Evolutionary conservation across 2,888 invertebrate species (phyloP).

Genomic region (Aspidapion aeneum): DNA sequence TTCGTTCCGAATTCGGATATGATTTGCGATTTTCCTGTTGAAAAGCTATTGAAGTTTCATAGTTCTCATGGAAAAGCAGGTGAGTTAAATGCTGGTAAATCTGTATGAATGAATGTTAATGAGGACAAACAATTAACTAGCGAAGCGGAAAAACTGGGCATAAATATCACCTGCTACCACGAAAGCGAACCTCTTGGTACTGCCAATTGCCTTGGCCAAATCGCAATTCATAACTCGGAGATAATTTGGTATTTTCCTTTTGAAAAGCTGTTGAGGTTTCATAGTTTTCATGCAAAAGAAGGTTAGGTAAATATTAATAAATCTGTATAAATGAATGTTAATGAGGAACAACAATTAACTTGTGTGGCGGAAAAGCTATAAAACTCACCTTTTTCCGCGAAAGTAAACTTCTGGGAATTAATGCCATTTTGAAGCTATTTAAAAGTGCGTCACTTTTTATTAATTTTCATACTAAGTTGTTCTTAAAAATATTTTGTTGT

Average conservation of each 20-base stretch:
- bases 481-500: too few species aligned
- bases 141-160: conserved; percentile 86
- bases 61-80: conserved; percentile 92
- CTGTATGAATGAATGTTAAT: too few species aligned
- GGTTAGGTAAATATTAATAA: too few species aligned
- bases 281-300: conserved; percentile 89
- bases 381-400: conserved; percentile 90
- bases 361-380: conserved; percentile 87
- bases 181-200: conserved; percentile 97
- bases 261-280: conserved; percentile 87
- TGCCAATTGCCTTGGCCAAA: conserved; percentile 93
- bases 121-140: conserved; percentile 86
- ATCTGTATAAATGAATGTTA: too few species aligned
- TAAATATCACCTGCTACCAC: conserved; percentile 89
- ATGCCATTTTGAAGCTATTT: too few species aligned
- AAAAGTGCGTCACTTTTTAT: too few species aligned
- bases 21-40: conserved; percentile 98
- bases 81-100: too few species aligned
- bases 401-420: conserved; percentile 93
- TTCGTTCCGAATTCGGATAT: conserved; percentile 99
- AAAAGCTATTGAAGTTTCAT: conserved; percentile 89
- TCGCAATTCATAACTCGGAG: conserved; percentile 97
- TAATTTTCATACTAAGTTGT: too few species aligned
- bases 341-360: conserved; percentile 87
- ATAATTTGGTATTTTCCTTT: conserved; percentile 99